Percentiles rank a stretch among this genome's conserved stretches.
Evolutionary conservation across 2,888 invertebrate genomes (phyloP).

Genomic region (Euproctis similis): DNA sequence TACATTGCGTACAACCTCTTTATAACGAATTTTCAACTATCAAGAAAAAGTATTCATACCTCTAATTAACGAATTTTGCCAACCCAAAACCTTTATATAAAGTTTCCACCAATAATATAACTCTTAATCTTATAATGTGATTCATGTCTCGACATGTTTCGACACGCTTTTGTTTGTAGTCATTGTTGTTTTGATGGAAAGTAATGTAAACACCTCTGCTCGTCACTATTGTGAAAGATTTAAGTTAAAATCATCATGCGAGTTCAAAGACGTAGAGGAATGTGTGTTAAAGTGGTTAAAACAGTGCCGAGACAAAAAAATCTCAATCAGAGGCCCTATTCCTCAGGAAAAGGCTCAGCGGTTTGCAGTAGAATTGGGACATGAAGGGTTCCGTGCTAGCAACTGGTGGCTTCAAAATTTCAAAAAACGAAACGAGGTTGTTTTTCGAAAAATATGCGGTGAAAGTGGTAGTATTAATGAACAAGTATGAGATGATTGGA

Average conservation of each 20-base stretch:
- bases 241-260: conserved; percentile 4
- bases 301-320: conserved; percentile 10
- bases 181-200: too few species aligned
- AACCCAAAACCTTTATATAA: too few species aligned
- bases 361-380: conserved; percentile 3
- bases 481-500: conserved; percentile 9
- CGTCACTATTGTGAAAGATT: conserved; percentile 13
- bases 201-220: too few species aligned
- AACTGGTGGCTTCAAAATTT: not conserved
- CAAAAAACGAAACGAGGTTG: conserved; percentile 11
- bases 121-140: too few species aligned
- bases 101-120: too few species aligned
- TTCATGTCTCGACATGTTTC: too few species aligned
- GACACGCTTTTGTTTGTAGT: too few species aligned
- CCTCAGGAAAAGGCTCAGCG: conserved; percentile 4
- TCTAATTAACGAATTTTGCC: too few species aligned
- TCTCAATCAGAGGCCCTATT: conserved; percentile 4
- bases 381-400: not conserved
- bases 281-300: conserved; percentile 11
- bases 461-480: conserved; percentile 16
- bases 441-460: conserved; percentile 20
- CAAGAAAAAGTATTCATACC: too few species aligned
- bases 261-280: conserved; percentile 16
- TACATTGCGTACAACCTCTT: too few species aligned
- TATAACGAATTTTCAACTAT: too few species aligned